Evolutionary conservation across 2,113 vertebrate species (phyloP), one percentile per base, ranked within the genome.

Genomic region (Gambusia affinis): DNA sequence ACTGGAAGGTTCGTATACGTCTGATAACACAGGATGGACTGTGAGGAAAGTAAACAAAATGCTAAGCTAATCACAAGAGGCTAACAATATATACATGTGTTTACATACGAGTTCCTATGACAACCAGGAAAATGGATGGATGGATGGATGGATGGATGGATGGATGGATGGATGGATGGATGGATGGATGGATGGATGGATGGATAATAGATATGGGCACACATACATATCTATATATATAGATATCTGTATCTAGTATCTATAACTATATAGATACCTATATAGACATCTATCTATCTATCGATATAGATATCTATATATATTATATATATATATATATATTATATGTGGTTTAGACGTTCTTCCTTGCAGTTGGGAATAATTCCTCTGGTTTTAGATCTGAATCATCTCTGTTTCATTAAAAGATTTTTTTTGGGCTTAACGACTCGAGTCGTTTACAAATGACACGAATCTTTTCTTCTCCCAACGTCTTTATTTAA

Each of bases 31-130:
- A 78, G 22, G 19, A 80, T 73, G 35, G n/a, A 71, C 44, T 68
- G 37, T 61, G 54, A 78, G 82, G 69, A 72, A 80, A 67, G 69
- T 60, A 84, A 76, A 81, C 64, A 74, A 73, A 64, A 51, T 70
- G 67, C 54, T 69, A 73, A 64, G 61, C 60, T 51, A 51, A 81
- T 78, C 68, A 75, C 42, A 19, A 54, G 4, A 24, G 24, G 8
- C 30, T 37, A 61, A 42, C 35, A 57, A 37, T 44, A 44, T 17
- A 44, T 17, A 14, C 42, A 44, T 47, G 44, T 47, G 44, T 47
- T 47, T 19, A 47, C 44, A 47, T 47, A 47, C 14, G 44, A 17
- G 44, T 15, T 64, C 54, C 7, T 3, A 19, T 37, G 35, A 3
- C 10, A 37, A 37, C 35, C 10, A 37, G 35, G 10, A 37, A 17